phyloP scores from a whole-genome alignment of 2,797 vertebrate species.

The Alca torda region DNA sequence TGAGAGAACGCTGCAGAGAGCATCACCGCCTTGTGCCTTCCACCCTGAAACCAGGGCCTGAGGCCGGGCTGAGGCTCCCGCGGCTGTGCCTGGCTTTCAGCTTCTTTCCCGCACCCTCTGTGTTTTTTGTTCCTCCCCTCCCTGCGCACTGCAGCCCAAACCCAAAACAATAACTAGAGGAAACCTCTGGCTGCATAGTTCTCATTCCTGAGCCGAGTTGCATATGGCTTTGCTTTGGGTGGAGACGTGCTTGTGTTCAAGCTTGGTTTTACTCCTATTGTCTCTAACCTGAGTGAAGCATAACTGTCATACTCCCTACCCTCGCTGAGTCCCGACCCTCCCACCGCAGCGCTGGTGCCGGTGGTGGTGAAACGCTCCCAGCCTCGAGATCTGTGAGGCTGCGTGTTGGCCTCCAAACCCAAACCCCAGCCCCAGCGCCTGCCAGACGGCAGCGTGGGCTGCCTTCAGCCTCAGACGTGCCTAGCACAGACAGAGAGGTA shows the following conservation, averaged over 20 bases:
- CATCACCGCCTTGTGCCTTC: not conserved
- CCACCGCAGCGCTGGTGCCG: not conserved
- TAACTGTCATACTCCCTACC: not conserved
- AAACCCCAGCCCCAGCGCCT: not conserved
- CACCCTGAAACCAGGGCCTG: not conserved
- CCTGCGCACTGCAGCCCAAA: slow-evolving; percentile 2
- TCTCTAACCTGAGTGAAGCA: slow-evolving; percentile 9
- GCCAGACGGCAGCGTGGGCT: not conserved
- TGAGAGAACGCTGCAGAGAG: not conserved
- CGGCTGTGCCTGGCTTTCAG: not conserved
- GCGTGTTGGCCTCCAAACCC: not conserved
- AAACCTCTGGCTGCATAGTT: slow-evolving; percentile 65
- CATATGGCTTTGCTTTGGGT: slow-evolving; percentile 54
- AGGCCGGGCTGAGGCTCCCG: not conserved
- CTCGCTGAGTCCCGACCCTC: not conserved
- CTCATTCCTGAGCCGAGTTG: slow-evolving; percentile 59
- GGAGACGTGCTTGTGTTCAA: not conserved
- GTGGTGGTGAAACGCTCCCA: not conserved
- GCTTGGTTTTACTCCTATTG: slow-evolving; percentile 1
- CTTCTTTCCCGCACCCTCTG: not conserved
- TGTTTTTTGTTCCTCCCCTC: slow-evolving; percentile 27
- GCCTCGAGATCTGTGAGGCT: not conserved
- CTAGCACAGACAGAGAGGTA: not conserved
- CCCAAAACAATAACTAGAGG: slow-evolving; percentile 55
- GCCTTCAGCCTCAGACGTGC: not conserved